Evolutionary conservation across 2,888 invertebrate species (phyloP).

Genomic region (Drosophila paracracens): DNA sequence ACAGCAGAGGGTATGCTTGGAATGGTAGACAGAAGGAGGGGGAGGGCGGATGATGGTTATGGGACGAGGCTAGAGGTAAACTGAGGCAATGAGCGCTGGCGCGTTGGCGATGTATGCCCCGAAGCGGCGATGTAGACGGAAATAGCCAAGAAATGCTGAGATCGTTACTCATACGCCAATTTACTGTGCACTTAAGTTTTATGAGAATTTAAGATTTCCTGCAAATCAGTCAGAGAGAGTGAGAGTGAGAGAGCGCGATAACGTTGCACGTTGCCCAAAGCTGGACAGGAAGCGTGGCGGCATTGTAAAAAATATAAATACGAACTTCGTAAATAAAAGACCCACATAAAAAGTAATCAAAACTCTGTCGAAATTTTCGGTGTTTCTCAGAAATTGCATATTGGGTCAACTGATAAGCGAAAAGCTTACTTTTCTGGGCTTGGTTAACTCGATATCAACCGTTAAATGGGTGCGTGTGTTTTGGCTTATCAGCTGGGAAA

Average conservation of each 20-base stretch:
- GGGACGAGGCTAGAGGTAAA: slow-evolving; percentile 41
- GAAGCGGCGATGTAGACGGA: slow-evolving; percentile 55
- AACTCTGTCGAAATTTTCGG: slow-evolving; percentile 9
- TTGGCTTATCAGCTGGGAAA: slow-evolving; percentile 40
- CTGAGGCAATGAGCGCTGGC: slow-evolving; percentile 28
- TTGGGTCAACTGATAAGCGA: slow-evolving; percentile 35
- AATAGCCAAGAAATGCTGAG: slow-evolving; percentile 68
- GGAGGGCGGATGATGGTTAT: slow-evolving; percentile 22
- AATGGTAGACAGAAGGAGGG: background rate
- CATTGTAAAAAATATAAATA: slow-evolving; percentile 20
- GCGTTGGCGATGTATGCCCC: slow-evolving; percentile 26
- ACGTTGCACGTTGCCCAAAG: slow-evolving; percentile 33
- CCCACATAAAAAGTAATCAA: slow-evolving; percentile 17
- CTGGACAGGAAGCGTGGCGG: slow-evolving; percentile 56
- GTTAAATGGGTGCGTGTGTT: slow-evolving; percentile 11
- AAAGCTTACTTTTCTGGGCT: slow-evolving; percentile 22
- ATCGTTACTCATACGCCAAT: slow-evolving; percentile 78
- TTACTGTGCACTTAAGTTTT: slow-evolving; percentile 79
- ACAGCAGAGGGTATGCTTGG: slow-evolving; percentile 6
- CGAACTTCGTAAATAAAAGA: slow-evolving; percentile 2
- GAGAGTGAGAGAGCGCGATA: slow-evolving; percentile 22
- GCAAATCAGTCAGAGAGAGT: slow-evolving; percentile 50
- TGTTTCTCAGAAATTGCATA: slow-evolving; percentile 43
- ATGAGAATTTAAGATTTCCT: slow-evolving; percentile 82
- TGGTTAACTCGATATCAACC: slow-evolving; percentile 1